A percentile compares a stretch with the other conserved stretches of the same genome.
Conservation (phyloP, 2,113 vertebrate genomes). For the Python bivittatus region DNA sequence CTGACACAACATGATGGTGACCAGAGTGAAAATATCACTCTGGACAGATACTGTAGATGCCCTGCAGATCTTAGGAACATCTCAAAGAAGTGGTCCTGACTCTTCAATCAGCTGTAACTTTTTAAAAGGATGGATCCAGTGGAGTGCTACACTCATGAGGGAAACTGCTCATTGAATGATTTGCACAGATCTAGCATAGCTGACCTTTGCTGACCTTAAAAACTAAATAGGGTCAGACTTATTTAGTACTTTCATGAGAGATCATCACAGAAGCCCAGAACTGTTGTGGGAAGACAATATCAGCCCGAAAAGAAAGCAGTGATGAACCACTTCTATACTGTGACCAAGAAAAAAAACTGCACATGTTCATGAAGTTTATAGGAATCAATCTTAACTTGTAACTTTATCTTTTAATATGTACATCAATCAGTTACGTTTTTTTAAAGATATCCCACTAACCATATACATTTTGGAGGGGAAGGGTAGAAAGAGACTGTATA, state of each 20-base stretch:
- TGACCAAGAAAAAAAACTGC: not conserved
- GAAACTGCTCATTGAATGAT: not conserved
- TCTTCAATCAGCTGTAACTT: not conserved
- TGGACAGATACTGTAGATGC: not conserved
- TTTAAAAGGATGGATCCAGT: not conserved
- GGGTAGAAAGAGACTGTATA: not conserved
- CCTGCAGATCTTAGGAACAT: not conserved
- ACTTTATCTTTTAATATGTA: not conserved
- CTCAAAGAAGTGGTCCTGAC: not conserved
- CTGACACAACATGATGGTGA: not conserved
- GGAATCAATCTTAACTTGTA: not conserved
- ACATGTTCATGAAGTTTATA: not conserved
- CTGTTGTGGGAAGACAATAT: not conserved
- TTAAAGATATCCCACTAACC: not conserved
- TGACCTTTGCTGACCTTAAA: not conserved
- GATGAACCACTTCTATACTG: not conserved
- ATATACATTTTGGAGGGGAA: not conserved
- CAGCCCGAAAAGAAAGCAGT: not conserved
- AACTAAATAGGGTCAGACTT: not conserved
- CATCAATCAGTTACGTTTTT: not conserved
- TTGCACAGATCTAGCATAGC: not conserved
- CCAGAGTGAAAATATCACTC: not conserved
- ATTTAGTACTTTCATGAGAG: not conserved
- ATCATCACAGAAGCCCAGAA: not conserved
- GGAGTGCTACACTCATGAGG: not conserved